phyloP scores from a whole-genome alignment of 2,113 vertebrate genomes.

The Gadus macrocephalus region DNA sequence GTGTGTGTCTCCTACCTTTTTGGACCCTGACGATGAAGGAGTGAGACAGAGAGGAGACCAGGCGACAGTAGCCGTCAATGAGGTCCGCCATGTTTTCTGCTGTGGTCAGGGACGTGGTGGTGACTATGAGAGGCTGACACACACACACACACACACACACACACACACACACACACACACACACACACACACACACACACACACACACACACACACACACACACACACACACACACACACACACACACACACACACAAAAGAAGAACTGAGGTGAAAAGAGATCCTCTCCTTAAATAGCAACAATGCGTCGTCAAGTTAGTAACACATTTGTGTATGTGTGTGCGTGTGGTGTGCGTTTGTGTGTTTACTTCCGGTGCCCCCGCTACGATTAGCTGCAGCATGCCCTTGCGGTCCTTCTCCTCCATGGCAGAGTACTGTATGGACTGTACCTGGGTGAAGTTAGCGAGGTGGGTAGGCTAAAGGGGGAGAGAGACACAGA shows the following conservation, averaged over 20 bases:
- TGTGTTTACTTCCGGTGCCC: conserved; percentile 82
- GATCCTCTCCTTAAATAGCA: too few species aligned
- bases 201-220: neutral
- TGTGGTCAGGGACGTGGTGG: conserved; percentile 88
- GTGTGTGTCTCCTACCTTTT: conserved; percentile 79
- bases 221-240: conserved; percentile 16
- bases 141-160: conserved; percentile 19
- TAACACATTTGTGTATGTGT: neutral
- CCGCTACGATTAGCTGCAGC: conserved; percentile 87
- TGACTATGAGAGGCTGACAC: conserved; percentile 92
- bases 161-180: neutral
- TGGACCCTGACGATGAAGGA: conserved; percentile 94
- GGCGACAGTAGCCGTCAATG: conserved; percentile 96
- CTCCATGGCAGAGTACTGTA: conserved; percentile 89
- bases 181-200: neutral
- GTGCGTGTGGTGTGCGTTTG: neutral
- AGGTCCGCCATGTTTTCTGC: conserved; percentile 99
- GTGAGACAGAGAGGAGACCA: conserved; percentile 83
- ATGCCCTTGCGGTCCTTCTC: conserved; percentile 93
- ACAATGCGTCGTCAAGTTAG: too few species aligned
- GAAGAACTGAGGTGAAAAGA: too few species aligned
- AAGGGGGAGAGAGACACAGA: conserved; percentile 24
- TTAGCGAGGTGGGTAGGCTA: conserved; percentile 93
- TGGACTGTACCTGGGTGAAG: conserved; percentile 92
- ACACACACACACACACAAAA: conserved; percentile 15